Evolutionary conservation across 2,888 invertebrate genomes (phyloP), one percentile per base, ranked within the genome.

Genomic region (Plusia festucae): DNA sequence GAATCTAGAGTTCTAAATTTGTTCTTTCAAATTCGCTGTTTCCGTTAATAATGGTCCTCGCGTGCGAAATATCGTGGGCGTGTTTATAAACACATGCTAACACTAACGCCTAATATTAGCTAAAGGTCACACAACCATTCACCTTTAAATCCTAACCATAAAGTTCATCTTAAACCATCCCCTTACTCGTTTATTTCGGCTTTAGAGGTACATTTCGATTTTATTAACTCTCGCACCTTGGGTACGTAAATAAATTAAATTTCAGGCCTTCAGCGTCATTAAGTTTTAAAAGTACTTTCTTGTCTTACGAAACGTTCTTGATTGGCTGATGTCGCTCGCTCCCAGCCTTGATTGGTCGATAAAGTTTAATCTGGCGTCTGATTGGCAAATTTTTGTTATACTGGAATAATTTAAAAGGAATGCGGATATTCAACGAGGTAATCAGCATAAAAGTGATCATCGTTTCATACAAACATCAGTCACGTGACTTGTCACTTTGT

Each of bases 241-340:
- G n/a, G 20, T 53, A 60, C 61, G 63, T 64, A 73, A 80, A 68
- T 66, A 77, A 77, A 78, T 77, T 69, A 66, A 69, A 77, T 64
- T 76, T 59, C 64, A 68, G 63, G 40, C 63, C 54, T 70, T 68
- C 81, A 53, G 34, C 32, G 11, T 64, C 78, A 64, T 78, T 80
- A 70, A 66, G 44, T 68, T 69, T 71, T 65, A 73, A 74, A 82
- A 81, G 68, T 68, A 76, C 52, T 74, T 70, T 71, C 59, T 52
- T 68, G 68, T 59, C 65, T 65, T 60, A 51, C 57, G 30, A 76
- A 60, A 65, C 64, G 59, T 58, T 63, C 49, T 60, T 79, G 82
- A 87, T 87, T 87, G 85, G 86, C 75, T 77, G 78, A 76, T 80
- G 75, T 79, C 74, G 71, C 73, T 62, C 66, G 65, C 55, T 51